Base-by-base conservation (phyloP, 2,113 vertebrate species). In the Mormoops blainvillei region DNA sequence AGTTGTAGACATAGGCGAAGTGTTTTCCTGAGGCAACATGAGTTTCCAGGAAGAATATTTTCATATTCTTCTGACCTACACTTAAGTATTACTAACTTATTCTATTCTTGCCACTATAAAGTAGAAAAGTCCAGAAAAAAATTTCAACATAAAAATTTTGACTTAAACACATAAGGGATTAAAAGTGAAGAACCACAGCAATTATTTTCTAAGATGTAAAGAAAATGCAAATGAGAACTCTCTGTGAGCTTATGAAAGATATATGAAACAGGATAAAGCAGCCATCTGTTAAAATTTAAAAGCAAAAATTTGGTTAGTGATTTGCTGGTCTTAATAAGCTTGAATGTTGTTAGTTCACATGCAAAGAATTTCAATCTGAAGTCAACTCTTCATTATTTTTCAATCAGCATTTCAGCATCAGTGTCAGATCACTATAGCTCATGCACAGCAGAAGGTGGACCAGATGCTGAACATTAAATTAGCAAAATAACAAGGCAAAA, bases 141-240 rank as follows among this genome's bases (percentile, higher is more conserved):
- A 86, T 91, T 94, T 89, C 19, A 85, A 18, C 58, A 70, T 63
- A 41, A 85, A 90, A 87, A 38, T 67, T 95, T 95, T 38, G 45
- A 54, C 67, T 90, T 92, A 74, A 92, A 83, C 36, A 15, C 61
- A 67, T 22, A 56, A 68, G 50, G 81, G 85, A 88, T 85, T 85
- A 65, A 50, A 81, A 94, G 56, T 52, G 43, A 95, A 89, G 74
- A 80, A 71, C 15, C 3, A 36, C 54, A 68, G 92, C 81, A 94
- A 97, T 95, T 96, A 97, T 96, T 97, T 96, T 88, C 87, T 67
- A 86, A 52, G 76, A 94, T 86, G 50, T 73, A 94, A 97, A 97
- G 92, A 88, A 95, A 95, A 97, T 92, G 91, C 83, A 97, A 91
- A 95, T 94, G 41, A 95, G 31, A 36, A 33, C 52, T 89, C 13